Base-by-base conservation (phyloP, 2,113 vertebrate species). In the Macheiramphus alcinus region DNA sequence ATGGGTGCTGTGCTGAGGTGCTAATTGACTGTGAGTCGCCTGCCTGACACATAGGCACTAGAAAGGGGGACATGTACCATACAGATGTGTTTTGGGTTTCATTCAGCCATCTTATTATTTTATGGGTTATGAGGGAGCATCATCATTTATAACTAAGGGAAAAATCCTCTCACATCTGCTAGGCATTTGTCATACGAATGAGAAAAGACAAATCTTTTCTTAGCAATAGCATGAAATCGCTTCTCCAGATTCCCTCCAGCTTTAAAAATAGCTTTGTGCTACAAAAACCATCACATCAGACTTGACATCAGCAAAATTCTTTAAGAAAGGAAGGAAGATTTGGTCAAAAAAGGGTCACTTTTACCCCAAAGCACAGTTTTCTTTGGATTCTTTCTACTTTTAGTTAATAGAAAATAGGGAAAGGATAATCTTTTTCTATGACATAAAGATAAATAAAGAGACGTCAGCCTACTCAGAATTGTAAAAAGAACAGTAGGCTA, bases 231-330 rank as follows among this genome's bases (percentile, higher is more conserved):
- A 88, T 97, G 72, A 96, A 96, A 96, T 97, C 2, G 3, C 52
- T 95, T 90, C 68, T 90, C 67, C 32, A 58, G 72, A 90, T 96
- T 93, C 90, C 92, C 80, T 88, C 85, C 68, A 93, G 94, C 86
- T 95, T 92, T 96, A 95, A 94, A 96, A 94, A 94, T 86, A 96
- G 82, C 81, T 92, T 95, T 97, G 88, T 97, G 88, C 59, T 95
- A 66, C 67, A 80, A 94, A 92, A 29, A 78, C 61, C 32, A 9
- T 95, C 93, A 88, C 85, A 96, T 95, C 93, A 84, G 80, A 79
- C 86, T 93, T 75, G 43, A 68, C 83, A 93, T 93, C 83, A 93
- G 80, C 38, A 83, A 80, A 92, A 94, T 88, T 83, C 71, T 90
- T 27, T 52, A 75, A 90, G 89, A 90, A 94, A 90, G 34, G 75